phyloP scores from a whole-genome alignment of 2,113 vertebrate species.

The Mormyrus lacerda region DNA sequence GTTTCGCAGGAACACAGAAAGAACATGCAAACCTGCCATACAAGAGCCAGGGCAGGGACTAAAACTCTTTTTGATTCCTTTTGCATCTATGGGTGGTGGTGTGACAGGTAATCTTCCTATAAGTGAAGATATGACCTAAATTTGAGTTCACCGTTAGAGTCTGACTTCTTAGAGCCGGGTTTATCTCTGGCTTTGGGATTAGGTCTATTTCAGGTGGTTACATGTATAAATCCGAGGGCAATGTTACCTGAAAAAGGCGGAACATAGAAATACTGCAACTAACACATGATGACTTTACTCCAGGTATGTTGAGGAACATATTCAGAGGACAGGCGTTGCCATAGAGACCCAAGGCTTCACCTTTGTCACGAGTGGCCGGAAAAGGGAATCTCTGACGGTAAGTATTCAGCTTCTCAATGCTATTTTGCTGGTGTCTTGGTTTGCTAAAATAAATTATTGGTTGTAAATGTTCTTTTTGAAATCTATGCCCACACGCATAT shows the following conservation, averaged over 20 bases:
- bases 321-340: constrained; percentile 69
- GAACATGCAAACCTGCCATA: background rate
- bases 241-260: background rate
- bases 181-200: background rate
- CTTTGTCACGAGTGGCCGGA: constrained; percentile 68
- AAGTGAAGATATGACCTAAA: background rate
- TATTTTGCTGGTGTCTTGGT: background rate
- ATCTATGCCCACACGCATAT: background rate
- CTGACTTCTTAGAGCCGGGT: background rate
- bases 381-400: constrained; percentile 68
- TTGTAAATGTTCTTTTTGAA: background rate
- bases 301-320: constrained; percentile 71
- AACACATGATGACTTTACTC: background rate
- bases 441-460: background rate
- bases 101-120: background rate
- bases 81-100: background rate
- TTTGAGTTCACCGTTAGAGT: background rate
- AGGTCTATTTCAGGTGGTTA: background rate
- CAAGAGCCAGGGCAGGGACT: background rate
- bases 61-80: background rate
- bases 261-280: background rate
- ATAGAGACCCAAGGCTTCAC: constrained; percentile 72
- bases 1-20: background rate
- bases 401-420: constrained; percentile 22
- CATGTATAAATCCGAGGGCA: background rate